Base-by-base conservation (phyloP, 2,113 vertebrate species). In the Scytalopus superciliaris region DNA sequence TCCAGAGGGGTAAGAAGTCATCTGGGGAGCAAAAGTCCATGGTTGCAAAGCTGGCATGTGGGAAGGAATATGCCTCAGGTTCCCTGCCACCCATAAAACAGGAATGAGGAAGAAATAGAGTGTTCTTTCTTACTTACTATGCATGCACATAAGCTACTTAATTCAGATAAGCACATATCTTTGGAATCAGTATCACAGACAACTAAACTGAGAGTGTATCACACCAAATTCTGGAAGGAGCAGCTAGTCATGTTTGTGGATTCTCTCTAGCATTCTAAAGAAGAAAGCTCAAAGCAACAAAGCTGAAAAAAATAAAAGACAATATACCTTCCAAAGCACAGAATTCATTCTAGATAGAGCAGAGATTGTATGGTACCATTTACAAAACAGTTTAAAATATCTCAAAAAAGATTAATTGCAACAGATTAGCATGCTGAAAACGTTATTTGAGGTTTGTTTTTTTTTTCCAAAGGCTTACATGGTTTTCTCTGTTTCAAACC, bases 21-120 rank as follows among this genome's bases (percentile, higher is more conserved):
- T 35, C 39, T 37, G 49, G 33, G 31, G 37, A 73, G 28, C 56
- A 68, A 17, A 81, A 78, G 13, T 6, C 66, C 53, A 64, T 0
- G 0, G 23, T 7, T 83, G 23, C 33, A 73, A 90, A 74, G 40
- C 66, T 2, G 7, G 50, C 37, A 83, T 0, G 0, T 12, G 14
- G 45, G 45, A 85, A 83, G 30, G 23, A 91, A 72, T 21, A 37
- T 10, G 27, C 35, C 66, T 47, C 56, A 82, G 47, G 27, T 87
- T 87, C 55, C 19, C 45, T 76, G 53, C 49, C 37, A 49, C n/a
- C 56, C 28, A 1, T 23, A 19, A 40, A 7, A 73, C 13, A 86
- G 45, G 79, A 92, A 95, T 30, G 45, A 92, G 68, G 88, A 95
- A 92, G 35, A 47, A 94, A 35, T 30, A 33, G 7, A 40, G 12